Conservation (phyloP, 2,113 vertebrate genomes). For the Aix galericulata region DNA sequence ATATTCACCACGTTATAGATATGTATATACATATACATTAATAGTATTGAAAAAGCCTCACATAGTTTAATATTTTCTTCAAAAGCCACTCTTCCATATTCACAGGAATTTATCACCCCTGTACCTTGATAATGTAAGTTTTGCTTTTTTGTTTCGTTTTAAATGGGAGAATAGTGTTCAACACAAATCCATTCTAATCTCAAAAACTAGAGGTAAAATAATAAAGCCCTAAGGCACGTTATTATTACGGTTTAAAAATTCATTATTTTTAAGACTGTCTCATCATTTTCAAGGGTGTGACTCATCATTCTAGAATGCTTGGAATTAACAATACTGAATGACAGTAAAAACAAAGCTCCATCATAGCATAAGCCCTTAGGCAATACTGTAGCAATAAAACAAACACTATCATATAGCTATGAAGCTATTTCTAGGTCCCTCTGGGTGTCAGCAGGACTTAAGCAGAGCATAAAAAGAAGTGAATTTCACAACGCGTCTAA, state of each 20-base stretch:
- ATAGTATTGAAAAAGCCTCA: background rate
- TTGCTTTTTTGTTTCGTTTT: background rate
- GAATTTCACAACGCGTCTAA: background rate
- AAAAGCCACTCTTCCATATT: background rate
- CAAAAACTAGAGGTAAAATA: background rate
- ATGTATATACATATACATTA: background rate
- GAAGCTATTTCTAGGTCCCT: conserved; percentile 28
- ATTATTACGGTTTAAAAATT: background rate
- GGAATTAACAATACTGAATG: background rate
- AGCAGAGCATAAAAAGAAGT: conserved; percentile 5
- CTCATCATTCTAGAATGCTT: background rate
- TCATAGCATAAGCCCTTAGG: conserved; percentile 5
- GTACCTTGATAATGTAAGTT: background rate
- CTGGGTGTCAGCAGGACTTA: conserved; percentile 21
- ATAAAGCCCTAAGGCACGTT: background rate
- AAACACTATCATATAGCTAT: background rate
- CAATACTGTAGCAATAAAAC: conserved; percentile 18
- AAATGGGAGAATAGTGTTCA: background rate
- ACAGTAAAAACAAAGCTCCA: conserved; percentile 17
- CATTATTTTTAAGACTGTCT: conserved; percentile 9
- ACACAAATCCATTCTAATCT: background rate
- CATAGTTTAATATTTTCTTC: background rate
- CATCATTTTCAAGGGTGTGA: conserved; percentile 15
- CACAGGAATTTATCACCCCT: background rate
- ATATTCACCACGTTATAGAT: background rate